phyloP scores from a whole-genome alignment of 1,140 invertebrate genomes.

The Drosophila obscura region DNA sequence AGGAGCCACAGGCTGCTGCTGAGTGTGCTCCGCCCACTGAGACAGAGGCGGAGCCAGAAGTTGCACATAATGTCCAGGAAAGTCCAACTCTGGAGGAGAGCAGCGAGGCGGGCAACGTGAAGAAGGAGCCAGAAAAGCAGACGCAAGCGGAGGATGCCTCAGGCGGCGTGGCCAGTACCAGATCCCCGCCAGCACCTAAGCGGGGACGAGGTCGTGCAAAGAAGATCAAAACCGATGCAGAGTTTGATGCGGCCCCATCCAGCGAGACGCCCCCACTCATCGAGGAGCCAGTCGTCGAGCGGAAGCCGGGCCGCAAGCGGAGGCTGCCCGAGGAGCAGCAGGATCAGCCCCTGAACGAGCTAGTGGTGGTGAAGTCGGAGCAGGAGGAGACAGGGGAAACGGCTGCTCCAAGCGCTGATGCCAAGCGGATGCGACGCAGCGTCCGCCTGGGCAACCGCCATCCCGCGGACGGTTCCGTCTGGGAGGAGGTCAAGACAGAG shows the following conservation, averaged over 20 bases:
- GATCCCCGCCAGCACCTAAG: slow-evolving; percentile 45
- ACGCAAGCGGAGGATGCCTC: not conserved
- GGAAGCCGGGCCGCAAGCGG: slow-evolving; percentile 65
- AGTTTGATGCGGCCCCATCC: slow-evolving; percentile 11
- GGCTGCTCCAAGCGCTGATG: slow-evolving; percentile 22
- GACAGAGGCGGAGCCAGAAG: not conserved
- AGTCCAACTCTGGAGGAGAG: slow-evolving; percentile 6
- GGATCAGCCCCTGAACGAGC: slow-evolving; percentile 7
- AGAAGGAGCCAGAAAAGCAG: slow-evolving; percentile 59
- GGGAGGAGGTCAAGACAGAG: slow-evolving; percentile 61
- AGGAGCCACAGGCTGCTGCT: slow-evolving; percentile 11
- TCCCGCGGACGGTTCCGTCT: slow-evolving; percentile 25
- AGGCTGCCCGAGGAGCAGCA: slow-evolving; percentile 55
- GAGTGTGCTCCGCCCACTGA: not conserved
- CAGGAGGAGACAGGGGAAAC: slow-evolving; percentile 36
- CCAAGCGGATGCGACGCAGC: slow-evolving; percentile 68
- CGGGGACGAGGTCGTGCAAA: slow-evolving; percentile 77
- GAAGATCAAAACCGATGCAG: slow-evolving; percentile 56
- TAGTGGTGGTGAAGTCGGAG: slow-evolving; percentile 59
- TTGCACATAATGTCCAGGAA: not conserved
- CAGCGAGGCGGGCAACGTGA: slow-evolving; percentile 33
- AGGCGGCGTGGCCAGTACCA: slow-evolving; percentile 2
- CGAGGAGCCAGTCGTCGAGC: slow-evolving; percentile 47
- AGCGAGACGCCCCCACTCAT: not conserved
- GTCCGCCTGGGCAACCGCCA: slow-evolving; percentile 74